Evolutionary conservation across 1,140 invertebrate genomes (phyloP), one percentile per base, ranked within the genome.

Genomic region (Drosophila ercepeae): DNA sequence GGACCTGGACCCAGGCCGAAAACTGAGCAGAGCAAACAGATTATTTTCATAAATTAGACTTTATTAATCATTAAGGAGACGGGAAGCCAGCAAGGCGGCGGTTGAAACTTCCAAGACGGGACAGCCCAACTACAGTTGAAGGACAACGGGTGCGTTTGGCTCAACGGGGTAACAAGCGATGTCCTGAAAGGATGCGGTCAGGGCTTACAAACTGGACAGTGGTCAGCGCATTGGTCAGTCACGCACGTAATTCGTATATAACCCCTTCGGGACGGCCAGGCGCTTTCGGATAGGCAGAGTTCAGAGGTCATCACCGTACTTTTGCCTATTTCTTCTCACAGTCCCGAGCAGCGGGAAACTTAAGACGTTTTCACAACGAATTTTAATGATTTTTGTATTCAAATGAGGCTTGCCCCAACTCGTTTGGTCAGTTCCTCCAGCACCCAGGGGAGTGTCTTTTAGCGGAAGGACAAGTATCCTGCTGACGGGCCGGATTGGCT

Each of bases 11-110:
- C 9, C 27, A 45, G 45, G 14, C 53, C 45, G 55, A 53, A 41
- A 41, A 46, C 27, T 50, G 59, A 50, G 60, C 52, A 54, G 49
- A 51, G 82, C 82, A 86, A 89, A 81, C 73, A 89, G 84, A 89
- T 89, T 89, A 89, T 78, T 79, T 89, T 89, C 78, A 89, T 84
- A 89, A 81, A 89, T 89, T 89, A 81, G 84, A 84, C 78, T 89
- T 89, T 84, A 89, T 89, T 89, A 86, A 84, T 89, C 78, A 89
- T 81, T 89, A 89, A 73, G 76, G 71, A 61, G 84, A 77, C 83
- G 89, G 69, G 48, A 19, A 13, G 48, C 42, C 54, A 52, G 54
- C 29, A 29, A 23, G 16, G 46, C 46, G 3, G 21, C 46, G 14
- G 46, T 25, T 16, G 46, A 7, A 64, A 27, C 49, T 61, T 64